phyloP scores from a whole-genome alignment of 2,113 vertebrate species.

The Zosterops lateralis region DNA sequence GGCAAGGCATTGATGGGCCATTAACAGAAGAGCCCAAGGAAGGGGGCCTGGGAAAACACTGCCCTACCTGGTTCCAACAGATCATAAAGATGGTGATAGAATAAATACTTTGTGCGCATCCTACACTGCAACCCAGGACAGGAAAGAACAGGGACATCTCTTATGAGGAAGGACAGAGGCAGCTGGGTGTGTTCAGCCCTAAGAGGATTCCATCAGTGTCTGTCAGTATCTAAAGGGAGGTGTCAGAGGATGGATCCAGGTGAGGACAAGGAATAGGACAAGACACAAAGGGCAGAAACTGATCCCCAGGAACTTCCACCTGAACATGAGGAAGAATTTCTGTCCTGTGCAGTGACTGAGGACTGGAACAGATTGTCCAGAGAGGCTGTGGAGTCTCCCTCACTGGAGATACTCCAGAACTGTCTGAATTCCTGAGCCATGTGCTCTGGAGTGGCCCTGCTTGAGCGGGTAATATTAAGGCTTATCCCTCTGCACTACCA shows the following conservation, averaged over 20 bases:
- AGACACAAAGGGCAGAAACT: neutral
- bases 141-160: neutral
- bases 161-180: neutral
- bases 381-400: neutral
- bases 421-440: fast-evolving
- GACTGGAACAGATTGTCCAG: neutral
- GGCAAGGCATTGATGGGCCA: too few relatives aligned
- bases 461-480: neutral
- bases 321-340: neutral
- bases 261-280: fast-evolving
- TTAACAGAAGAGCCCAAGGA: too few relatives aligned
- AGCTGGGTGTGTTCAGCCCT: neutral
- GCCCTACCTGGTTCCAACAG: too few relatives aligned
- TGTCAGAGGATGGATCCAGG: neutral
- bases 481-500: too few relatives aligned
- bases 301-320: neutral
- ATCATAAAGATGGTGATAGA: too few relatives aligned
- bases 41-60: too few relatives aligned
- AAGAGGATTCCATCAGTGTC: too few relatives aligned
- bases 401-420: neutral
- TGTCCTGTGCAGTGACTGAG: fast-evolving
- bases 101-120: too few relatives aligned
- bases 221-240: neutral
- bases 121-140: too few relatives aligned
- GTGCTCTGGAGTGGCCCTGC: neutral